These are phyloP conservation scores for Cathartes aura DNA, from an alignment of 2,113 vertebrate species.

Conservation along the genomic window DNA sequence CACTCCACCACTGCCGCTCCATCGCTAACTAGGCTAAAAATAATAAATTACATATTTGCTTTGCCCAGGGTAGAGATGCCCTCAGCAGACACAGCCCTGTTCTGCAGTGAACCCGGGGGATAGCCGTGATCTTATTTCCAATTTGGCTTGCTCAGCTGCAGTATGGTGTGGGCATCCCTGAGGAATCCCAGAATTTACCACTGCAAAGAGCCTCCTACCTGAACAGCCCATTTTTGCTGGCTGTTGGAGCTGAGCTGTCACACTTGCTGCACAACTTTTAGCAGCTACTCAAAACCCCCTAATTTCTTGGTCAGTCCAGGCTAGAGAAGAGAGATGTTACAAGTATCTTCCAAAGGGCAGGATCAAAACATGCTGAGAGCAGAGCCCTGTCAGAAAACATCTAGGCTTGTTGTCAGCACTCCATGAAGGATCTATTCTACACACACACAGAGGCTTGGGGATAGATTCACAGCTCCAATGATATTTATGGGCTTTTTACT, in stretches of 20 bases:
- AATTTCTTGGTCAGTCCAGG: background rate
- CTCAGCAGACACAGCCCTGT: background rate
- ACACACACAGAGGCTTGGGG: background rate
- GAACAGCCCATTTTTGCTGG: background rate
- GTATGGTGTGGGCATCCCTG: background rate
- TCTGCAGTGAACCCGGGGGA: background rate
- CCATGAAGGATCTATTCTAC: background rate
- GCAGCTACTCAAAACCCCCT: background rate
- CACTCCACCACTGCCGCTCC: background rate
- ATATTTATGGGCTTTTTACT: background rate
- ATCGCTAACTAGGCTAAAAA: background rate
- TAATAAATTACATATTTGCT: background rate
- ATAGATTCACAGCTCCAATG: background rate
- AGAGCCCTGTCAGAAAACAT: background rate
- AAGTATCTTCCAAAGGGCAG: background rate
- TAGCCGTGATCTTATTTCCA: background rate
- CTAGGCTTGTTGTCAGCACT: background rate
- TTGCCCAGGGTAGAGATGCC: background rate
- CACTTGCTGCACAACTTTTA: background rate
- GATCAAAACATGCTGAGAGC: background rate
- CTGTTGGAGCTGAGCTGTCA: background rate
- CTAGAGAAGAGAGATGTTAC: background rate
- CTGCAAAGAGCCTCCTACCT: background rate
- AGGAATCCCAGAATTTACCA: background rate
- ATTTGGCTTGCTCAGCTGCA: background rate